These are phyloP conservation scores for Drosophila lacicola DNA, from an alignment of 2,888 invertebrate species.

Conservation along the genomic window DNA sequence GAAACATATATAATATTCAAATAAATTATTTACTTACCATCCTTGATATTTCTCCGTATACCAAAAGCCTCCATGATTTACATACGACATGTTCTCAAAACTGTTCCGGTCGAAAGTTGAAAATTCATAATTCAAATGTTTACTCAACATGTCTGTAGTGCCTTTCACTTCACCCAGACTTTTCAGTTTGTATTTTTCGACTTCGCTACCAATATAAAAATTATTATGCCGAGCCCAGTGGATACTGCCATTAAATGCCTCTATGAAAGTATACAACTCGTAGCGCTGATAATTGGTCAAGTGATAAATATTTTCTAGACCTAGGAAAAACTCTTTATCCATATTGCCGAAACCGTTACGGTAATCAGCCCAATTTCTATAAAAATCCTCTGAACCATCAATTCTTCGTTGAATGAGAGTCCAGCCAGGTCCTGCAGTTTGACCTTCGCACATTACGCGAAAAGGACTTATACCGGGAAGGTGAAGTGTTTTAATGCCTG, in stretches of 20 bases:
- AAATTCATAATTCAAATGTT: background rate
- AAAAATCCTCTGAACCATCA: background rate
- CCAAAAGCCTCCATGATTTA: background rate
- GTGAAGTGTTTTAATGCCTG: background rate
- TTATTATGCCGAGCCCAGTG: background rate
- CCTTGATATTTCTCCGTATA: background rate
- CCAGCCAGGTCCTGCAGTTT: background rate
- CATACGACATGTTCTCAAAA: fast-evolving
- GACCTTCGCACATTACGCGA: background rate
- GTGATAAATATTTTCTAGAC: background rate
- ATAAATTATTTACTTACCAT: no score
- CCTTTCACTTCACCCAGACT: background rate
- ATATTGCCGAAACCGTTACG: background rate
- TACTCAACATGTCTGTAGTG: fast-evolving
- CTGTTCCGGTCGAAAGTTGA: background rate
- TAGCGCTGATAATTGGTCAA: background rate
- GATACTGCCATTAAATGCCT: background rate
- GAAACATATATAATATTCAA: no score
- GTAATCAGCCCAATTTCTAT: background rate
- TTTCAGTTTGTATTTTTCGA: background rate
- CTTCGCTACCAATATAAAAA: background rate
- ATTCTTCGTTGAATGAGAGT: background rate
- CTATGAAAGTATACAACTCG: background rate
- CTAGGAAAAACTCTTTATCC: background rate
- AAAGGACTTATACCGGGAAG: background rate